Base-by-base conservation (phyloP, 2,113 vertebrate species). In the Mus spicilegus region DNA sequence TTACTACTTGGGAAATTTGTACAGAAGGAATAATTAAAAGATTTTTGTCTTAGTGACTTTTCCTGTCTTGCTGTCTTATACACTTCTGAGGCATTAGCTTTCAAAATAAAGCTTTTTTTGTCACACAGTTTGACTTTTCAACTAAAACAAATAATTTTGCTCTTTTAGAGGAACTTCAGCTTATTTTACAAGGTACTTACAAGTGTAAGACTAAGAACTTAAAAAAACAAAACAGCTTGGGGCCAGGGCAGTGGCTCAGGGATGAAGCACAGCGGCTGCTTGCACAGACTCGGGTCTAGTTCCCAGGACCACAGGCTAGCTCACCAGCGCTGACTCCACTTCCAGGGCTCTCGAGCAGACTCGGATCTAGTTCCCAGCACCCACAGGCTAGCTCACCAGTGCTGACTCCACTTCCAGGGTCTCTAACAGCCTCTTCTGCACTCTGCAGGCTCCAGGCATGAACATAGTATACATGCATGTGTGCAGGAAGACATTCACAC, bases 81-180 rank as follows among this genome's bases (percentile, higher is more conserved):
- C 7, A 26, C 69, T 80, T 54, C 39, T 85, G 8, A 5, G n/a
- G 54, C 49, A 8, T 77, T 77, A 90, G 89, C 24, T 92, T 72
- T 94, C 2, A 93, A 93, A 91, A 81, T 81, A 58, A 96, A 88
- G 42, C 72, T 58, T n/a, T n/a, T n/a, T 91, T 95, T 94, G 39
- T 28, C 7, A 7, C 75, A 10, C 12, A 85, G 24, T 96, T 91
- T 89, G 88, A 82, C 63, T 87, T 63, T 88, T 96, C 36, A 93
- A 72, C 42, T 89, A 87, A 90, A 65, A 72, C 87, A 95, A 36
- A 16, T 76, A 2, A 26, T 93, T 87, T 92, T 63, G 4, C 17
- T 81, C 1, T 92, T 28, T 96, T 26, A 36, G 73, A 49, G 75
- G 24, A 85, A 51, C 33, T 58, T 81, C 13, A 56, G 13, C 54